Conservation (phyloP, 2,113 vertebrate species). For the Rhinichthys klamathensis region DNA sequence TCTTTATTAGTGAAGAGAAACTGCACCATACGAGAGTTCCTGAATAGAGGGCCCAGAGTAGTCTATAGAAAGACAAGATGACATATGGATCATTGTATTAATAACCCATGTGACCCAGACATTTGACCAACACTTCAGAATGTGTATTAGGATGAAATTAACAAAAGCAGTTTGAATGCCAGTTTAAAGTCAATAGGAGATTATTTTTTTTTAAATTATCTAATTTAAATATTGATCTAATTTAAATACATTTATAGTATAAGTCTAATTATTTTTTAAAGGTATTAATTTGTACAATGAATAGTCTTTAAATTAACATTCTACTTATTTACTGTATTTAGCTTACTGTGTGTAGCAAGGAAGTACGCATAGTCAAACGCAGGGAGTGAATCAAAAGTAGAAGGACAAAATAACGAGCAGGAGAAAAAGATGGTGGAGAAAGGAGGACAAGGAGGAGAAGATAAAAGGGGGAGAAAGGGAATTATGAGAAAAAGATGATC, state of each 20-base stretch:
- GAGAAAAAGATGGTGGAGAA: too few species aligned
- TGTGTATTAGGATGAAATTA: neutral
- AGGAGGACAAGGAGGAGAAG: neutral
- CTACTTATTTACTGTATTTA: neutral
- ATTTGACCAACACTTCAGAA: neutral
- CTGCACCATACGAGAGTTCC: conserved; percentile 94
- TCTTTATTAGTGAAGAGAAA: conserved; percentile 95
- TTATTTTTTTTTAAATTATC: neutral
- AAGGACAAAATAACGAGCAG: neutral
- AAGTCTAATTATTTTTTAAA: neutral
- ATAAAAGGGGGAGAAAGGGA: neutral
- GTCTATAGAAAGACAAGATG: conserved; percentile 70
- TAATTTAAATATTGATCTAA: neutral
- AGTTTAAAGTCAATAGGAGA: neutral
- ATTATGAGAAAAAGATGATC: neutral
- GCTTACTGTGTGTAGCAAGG: neutral
- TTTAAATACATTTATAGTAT: too few species aligned
- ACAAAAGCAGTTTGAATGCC: neutral
- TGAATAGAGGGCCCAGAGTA: conserved; percentile 88
- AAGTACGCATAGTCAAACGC: neutral
- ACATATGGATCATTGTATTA: neutral
- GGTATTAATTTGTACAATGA: neutral
- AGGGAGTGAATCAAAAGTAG: neutral
- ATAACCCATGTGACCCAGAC: neutral
- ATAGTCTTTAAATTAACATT: neutral